Conservation (phyloP, 2,888 invertebrate species). For the Patella depressa region DNA sequence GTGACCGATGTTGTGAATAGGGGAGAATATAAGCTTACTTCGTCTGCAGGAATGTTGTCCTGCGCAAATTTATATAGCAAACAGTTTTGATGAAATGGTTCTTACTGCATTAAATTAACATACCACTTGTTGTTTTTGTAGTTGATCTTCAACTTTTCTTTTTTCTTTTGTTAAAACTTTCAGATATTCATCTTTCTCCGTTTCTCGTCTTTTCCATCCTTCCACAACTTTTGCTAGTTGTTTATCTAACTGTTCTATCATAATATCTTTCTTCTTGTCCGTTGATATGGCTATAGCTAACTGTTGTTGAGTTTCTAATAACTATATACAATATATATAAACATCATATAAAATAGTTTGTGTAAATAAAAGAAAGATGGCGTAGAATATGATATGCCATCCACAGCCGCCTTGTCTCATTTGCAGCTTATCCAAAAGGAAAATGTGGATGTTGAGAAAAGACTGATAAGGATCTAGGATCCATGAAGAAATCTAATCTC, state of each 20-base stretch:
- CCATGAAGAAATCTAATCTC: too few relatives aligned
- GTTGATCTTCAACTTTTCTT: conserved; percentile 47
- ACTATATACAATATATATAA: conserved; percentile 40
- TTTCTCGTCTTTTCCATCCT: conserved; percentile 65
- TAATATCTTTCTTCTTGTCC: conserved; percentile 66
- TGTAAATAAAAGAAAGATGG: too few relatives aligned
- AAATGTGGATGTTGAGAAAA: too few relatives aligned
- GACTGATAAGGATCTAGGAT: too few relatives aligned
- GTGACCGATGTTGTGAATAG: too few relatives aligned
- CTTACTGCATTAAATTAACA: conserved; percentile 4
- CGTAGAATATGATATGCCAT: too few relatives aligned
- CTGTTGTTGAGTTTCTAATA: conserved; percentile 67
- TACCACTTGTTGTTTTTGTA: conserved; percentile 58
- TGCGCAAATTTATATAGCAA: too few relatives aligned
- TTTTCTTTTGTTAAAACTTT: conserved; percentile 53
- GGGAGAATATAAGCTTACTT: too few relatives aligned
- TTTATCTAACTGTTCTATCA: conserved; percentile 70
- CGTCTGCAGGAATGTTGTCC: too few relatives aligned
- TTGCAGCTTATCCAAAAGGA: too few relatives aligned
- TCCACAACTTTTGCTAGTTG: conserved; percentile 66
- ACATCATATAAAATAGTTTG: not conserved
- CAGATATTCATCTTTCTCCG: conserved; percentile 58
- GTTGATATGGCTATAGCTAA: conserved; percentile 67
- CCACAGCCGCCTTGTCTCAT: too few relatives aligned
- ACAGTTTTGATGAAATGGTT: not conserved